Percentiles rank a stretch among this genome's conserved stretches.
These are phyloP conservation scores for Piaya cayana DNA, from an alignment of 2,113 vertebrate species.

Conservation along the genomic window DNA sequence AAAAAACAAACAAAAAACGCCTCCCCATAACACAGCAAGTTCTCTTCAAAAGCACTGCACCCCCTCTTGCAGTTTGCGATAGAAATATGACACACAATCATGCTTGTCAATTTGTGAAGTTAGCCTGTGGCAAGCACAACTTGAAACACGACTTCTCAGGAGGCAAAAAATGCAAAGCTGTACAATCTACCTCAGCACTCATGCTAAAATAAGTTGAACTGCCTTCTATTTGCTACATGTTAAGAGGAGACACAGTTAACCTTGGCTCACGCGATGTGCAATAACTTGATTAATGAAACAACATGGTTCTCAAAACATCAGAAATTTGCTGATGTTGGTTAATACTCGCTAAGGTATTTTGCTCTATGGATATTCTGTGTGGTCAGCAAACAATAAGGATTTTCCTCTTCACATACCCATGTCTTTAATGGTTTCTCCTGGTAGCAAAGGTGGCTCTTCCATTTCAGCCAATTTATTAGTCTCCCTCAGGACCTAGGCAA, in stretches of 20 bases:
- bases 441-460: conserved; percentile 90
- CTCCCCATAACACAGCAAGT: neutral
- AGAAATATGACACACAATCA: neutral
- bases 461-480: conserved; percentile 85
- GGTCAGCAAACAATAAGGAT: neutral
- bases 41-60: neutral
- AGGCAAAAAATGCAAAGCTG: neutral
- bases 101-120: neutral
- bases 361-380: neutral
- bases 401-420: conserved; percentile 75
- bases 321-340: neutral
- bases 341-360: neutral
- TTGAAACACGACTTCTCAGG: neutral
- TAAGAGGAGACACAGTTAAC: neutral
- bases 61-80: neutral
- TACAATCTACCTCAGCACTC: neutral
- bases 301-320: neutral
- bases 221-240: neutral
- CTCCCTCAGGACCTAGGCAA: conserved; percentile 77
- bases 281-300: neutral
- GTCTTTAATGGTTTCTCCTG: conserved; percentile 91
- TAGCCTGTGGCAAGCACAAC: neutral
- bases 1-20: neutral
- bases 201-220: accelerated
- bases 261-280: neutral